A percentile compares a stretch with the other conserved stretches of the same genome.
These are phyloP conservation scores for Pyralis farinalis DNA, from an alignment of 2,888 invertebrate genomes.

Conservation along the genomic window DNA sequence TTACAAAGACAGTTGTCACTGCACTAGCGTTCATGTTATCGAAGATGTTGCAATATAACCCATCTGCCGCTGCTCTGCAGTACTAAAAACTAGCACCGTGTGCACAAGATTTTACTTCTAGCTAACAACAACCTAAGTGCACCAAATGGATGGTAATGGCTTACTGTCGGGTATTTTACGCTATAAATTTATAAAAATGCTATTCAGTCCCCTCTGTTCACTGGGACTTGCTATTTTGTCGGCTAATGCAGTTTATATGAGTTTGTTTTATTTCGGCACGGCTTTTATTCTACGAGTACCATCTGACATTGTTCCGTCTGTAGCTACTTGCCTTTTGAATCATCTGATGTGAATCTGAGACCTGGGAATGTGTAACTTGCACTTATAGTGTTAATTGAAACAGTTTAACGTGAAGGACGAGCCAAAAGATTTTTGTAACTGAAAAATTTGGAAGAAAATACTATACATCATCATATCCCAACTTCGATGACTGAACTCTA, in stretches of 20 bases:
- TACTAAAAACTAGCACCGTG: background rate
- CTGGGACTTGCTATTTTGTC: slow-evolving; percentile 14
- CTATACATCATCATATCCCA: no score
- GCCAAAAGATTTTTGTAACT: no score
- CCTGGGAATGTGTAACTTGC: no score
- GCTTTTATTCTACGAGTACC: background rate
- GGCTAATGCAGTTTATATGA: slow-evolving; percentile 14
- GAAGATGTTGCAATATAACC: no score
- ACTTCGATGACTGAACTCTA: no score
- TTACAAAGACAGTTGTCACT: no score
- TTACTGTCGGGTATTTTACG: slow-evolving; percentile 13
- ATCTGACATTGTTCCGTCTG: background rate
- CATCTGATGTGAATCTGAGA: no score
- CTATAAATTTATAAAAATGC: slow-evolving; percentile 23
- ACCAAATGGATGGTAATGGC: slow-evolving; percentile 31
- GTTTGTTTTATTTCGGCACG: slow-evolving; percentile 9
- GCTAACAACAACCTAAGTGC: slow-evolving; percentile 22
- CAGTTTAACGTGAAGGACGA: no score
- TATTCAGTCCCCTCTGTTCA: slow-evolving; percentile 15
- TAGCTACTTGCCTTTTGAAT: background rate
- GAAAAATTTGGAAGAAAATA: no score
- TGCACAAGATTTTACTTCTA: slow-evolving; percentile 8
- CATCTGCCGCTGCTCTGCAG: no score
- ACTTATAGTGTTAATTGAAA: no score
- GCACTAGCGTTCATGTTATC: no score